Evolutionary conservation across 2,797 vertebrate species (phyloP), one percentile per base, ranked within the genome.

Genomic region (Epinephelus malabaricus): DNA sequence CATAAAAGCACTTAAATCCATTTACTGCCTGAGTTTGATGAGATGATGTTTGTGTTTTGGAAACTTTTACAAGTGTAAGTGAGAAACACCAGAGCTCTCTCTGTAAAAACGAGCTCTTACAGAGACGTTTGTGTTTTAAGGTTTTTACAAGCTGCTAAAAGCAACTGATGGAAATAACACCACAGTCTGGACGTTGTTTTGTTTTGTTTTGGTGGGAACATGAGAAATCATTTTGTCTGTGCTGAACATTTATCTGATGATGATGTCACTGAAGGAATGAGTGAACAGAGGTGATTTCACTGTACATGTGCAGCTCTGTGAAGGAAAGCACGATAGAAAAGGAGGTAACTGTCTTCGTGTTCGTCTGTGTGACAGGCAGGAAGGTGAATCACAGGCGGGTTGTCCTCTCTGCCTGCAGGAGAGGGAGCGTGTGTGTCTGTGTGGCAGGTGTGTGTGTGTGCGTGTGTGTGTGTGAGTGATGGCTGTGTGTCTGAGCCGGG

Each of bases 401-500:
- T 83, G 79, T 89, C 69, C 30, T 74, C 71, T 70, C 74, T 69
- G 85, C 72, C 73, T 86, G 87, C 47, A 73, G 76, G 74, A 63
- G 72, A 56, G 50, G 56, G 72, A 56, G 50, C 47, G 53, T 78
- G 74, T 72, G 47, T 62, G 11, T 72, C 47, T 78, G 61, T 56
- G 46, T 34, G 64, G 34, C 34, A 46, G 45, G 49, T 72, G 53
- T 78, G 61, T 53, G 46, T 30, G 61, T 56, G 46, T 23, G 64
- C 47, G 43, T 62, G 66, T 46, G 68, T 72, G 67, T 65, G 60
- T 77, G 51, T 79, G 79, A 69, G 69, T 53, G 65, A 89, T 92
- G 89, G 83, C 73, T 86, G 86, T 86, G 91, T 84, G 89, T 91
- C 82, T 88, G 73, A 76, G 73, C 61, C 47, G 21, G 66, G 76